Conservation (phyloP, 2,888 invertebrate species). For the Polyommatus iphigenia region DNA sequence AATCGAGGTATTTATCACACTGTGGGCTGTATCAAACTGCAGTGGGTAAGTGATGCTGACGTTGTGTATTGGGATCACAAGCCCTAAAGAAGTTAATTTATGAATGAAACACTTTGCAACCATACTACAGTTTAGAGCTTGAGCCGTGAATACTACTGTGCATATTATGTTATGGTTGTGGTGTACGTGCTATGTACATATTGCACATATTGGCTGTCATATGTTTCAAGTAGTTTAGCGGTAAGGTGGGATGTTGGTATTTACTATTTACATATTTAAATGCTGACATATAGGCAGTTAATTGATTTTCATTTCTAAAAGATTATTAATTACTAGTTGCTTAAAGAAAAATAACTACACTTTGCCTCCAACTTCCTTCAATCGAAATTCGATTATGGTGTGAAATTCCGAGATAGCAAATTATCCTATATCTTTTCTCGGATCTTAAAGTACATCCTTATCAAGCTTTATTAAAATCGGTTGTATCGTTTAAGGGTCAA, state of each 20-base stretch:
- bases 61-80: too few relatives aligned
- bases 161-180: neutral
- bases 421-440: too few relatives aligned
- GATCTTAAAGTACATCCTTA: too few relatives aligned
- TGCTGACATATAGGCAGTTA: neutral
- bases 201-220: constrained; percentile 15
- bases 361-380: too few relatives aligned
- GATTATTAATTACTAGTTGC: neutral
- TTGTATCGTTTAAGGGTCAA: too few relatives aligned
- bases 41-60: neutral
- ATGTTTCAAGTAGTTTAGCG: constrained; percentile 26
- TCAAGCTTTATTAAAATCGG: too few relatives aligned
- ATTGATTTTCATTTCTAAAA: neutral
- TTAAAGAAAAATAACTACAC: neutral
- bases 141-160: neutral
- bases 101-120: neutral
- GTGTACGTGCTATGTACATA: neutral
- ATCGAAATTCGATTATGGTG: too few relatives aligned
- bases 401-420: too few relatives aligned
- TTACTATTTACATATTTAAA: constrained; percentile 24
- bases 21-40: too few relatives aligned
- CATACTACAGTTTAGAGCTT: neutral
- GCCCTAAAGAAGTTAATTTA: neutral
- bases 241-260: constrained; percentile 24
- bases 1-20: too few relatives aligned